Conservation (phyloP, 2,797 vertebrate species). For the Leuciscus waleckii region DNA sequence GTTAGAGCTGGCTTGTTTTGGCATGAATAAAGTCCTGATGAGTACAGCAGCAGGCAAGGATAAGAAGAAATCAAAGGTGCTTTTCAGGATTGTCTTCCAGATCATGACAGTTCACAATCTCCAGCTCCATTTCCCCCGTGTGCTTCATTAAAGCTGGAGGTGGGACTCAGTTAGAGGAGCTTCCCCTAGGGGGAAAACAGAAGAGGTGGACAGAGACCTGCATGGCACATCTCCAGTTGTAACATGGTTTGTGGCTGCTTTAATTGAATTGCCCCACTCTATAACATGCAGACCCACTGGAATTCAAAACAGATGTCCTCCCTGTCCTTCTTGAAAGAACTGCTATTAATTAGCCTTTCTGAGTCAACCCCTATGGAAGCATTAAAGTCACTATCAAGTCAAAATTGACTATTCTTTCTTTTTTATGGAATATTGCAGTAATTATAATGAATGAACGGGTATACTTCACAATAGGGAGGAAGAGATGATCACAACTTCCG, state of each 20-base stretch:
- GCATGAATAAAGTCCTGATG: conserved; percentile 6
- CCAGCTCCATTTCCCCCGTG: conserved; percentile 32
- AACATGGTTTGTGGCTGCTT: conserved; percentile 63
- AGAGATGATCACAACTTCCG: neutral
- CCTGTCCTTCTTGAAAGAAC: conserved; percentile 53
- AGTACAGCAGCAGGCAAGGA: neutral
- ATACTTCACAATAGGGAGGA: neutral
- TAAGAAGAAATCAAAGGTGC: neutral
- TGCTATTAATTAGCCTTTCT: conserved; percentile 64
- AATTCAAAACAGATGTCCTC: conserved; percentile 76
- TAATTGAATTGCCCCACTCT: conserved; percentile 70
- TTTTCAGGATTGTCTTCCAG: conserved; percentile 33
- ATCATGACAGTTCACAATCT: conserved; percentile 37
- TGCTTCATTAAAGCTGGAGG: conserved; percentile 46
- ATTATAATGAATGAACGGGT: neutral
- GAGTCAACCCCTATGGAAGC: conserved; percentile 59
- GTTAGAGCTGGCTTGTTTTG: neutral
- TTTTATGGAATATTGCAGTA: neutral
- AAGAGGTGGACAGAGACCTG: conserved; percentile 49
- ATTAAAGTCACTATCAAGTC: neutral
- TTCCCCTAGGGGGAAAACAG: conserved; percentile 16
- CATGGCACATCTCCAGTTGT: conserved; percentile 67
- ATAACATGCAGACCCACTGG: conserved; percentile 67
- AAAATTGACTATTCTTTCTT: neutral
- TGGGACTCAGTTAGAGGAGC: conserved; percentile 36